Percentiles rank a stretch among this genome's conserved stretches.
Evolutionary conservation across 2,113 vertebrate species (phyloP).

Genomic region (Cyanoliseus patagonus): DNA sequence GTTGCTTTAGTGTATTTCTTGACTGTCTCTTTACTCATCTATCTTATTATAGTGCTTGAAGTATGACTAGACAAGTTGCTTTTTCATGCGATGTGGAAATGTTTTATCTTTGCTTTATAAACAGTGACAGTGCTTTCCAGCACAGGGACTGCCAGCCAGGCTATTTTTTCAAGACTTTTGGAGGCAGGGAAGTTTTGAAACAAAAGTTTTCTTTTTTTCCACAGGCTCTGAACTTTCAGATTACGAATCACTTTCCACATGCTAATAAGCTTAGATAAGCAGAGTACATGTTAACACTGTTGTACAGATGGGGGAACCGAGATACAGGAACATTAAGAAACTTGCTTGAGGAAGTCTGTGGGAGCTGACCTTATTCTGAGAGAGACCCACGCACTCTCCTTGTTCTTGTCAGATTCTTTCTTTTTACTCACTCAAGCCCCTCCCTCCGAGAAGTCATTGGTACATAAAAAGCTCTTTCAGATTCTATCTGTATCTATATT

Average conservation of each 20-base stretch:
- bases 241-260: slow-evolving; percentile 17
- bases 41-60: slow-evolving; percentile 31
- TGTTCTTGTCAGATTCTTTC: slow-evolving; percentile 48
- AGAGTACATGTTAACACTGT: slow-evolving; percentile 35
- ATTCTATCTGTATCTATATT: slow-evolving; percentile 46
- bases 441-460: background rate
- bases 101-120: slow-evolving; percentile 41
- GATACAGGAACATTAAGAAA: slow-evolving; percentile 24
- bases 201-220: slow-evolving; percentile 28
- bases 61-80: slow-evolving; percentile 65
- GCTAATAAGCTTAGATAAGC: slow-evolving; percentile 54
- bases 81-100: slow-evolving; percentile 36
- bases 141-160: background rate
- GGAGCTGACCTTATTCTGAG: slow-evolving; percentile 56
- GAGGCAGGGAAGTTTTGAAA: background rate
- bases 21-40: slow-evolving; percentile 33
- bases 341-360: slow-evolving; percentile 60
- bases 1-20: slow-evolving; percentile 4
- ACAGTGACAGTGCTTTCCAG: slow-evolving; percentile 8
- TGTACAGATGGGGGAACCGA: slow-evolving; percentile 51
- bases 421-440: background rate
- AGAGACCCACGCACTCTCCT: slow-evolving; percentile 62
- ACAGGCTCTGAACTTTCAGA: slow-evolving; percentile 2
- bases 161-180: background rate
- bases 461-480: slow-evolving; percentile 43